Base-by-base conservation (phyloP, 2,113 vertebrate species). In the Ursus arctos region DNA sequence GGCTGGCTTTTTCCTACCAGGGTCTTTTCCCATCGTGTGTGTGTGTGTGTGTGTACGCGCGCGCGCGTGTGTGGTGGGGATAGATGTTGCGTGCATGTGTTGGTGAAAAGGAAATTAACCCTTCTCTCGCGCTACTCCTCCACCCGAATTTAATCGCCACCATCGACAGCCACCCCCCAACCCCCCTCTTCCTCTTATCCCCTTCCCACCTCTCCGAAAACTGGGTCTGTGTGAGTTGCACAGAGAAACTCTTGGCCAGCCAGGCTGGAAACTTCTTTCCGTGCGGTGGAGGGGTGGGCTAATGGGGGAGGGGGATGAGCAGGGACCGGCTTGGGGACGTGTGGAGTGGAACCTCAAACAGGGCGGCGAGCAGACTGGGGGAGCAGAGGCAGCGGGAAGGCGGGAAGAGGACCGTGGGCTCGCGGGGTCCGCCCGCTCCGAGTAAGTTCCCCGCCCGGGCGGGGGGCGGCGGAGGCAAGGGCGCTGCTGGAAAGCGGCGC, bases 221-320 rank as follows among this genome's bases (percentile, higher is more conserved):
- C 93, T 28, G 83, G 81, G 55, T 21, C 1, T 18, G 71, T 26
- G 65, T 4, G 90, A 94, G 51, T 67, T 33, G 94, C 95, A 2
- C 65, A 0, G 87, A n/a, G 71, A 91, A 94, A 97, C 93, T 98
- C 97, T 15, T 1, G 16, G 55, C 57, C 67, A 28, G 69, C 71
- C 80, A 0, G 67, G 69, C 89, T 93, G 92, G 93, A 98, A 98
- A 98, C 86, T 98, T 97, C 97, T 87, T 24, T 40, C 67, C 3
- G 94, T 2, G 95, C 95, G 13, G 53, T 22, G 65, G 24, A 40
- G 74, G 94, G 96, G 92, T 51, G 92, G 59, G 49, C 11, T 14
- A 1, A 0, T 3, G 88, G 71, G 59, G 61, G 74, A 63, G 82
- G 89, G 33, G 74, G 24, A 1, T 7, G 92, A 28, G 40, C 55